Percentiles rank a stretch among this genome's conserved stretches.
Conservation (phyloP, 2,888 invertebrate genomes). For the Synanthedon vespiformis region DNA sequence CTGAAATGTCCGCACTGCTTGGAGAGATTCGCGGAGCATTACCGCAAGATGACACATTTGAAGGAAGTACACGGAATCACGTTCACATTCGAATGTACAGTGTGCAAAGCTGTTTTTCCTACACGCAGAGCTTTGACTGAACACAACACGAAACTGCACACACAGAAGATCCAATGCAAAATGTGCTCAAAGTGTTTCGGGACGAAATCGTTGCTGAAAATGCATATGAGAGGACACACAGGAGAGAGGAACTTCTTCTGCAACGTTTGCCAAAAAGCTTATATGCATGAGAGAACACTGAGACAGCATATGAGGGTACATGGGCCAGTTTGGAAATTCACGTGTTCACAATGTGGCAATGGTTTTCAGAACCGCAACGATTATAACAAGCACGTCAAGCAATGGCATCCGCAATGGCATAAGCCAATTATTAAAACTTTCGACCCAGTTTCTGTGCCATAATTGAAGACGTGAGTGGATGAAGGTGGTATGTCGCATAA, state of each 20-base stretch:
- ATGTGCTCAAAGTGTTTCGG: conserved; percentile 56
- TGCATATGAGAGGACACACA: conserved; percentile 51
- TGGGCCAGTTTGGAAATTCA: conserved; percentile 41
- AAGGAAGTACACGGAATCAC: conserved; percentile 50
- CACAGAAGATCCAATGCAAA: conserved; percentile 51
- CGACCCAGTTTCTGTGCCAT: conserved; percentile 17
- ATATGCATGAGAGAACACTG: conserved; percentile 54
- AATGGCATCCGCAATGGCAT: conserved; percentile 56
- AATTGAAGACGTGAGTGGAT: too few relatives aligned
- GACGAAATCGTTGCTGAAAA: conserved; percentile 43
- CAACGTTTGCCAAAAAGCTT: conserved; percentile 47
- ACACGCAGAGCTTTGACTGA: conserved; percentile 52
- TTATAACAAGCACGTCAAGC: conserved; percentile 50
- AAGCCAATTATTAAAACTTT: conserved; percentile 40
- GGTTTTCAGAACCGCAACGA: conserved; percentile 50
- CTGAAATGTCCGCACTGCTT: conserved; percentile 57
- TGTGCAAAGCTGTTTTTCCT: conserved; percentile 41
- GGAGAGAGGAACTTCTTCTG: conserved; percentile 57
- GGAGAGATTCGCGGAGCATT: conserved; percentile 56
- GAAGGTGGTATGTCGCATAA: too few relatives aligned
- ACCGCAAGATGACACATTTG: conserved; percentile 56
- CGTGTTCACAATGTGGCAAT: conserved; percentile 46
- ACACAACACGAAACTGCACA: conserved; percentile 53
- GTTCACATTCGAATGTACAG: conserved; percentile 48
- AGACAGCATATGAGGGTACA: conserved; percentile 56